Base-by-base conservation (phyloP, 2,797 vertebrate species). In the Typhlichthys subterraneus region DNA sequence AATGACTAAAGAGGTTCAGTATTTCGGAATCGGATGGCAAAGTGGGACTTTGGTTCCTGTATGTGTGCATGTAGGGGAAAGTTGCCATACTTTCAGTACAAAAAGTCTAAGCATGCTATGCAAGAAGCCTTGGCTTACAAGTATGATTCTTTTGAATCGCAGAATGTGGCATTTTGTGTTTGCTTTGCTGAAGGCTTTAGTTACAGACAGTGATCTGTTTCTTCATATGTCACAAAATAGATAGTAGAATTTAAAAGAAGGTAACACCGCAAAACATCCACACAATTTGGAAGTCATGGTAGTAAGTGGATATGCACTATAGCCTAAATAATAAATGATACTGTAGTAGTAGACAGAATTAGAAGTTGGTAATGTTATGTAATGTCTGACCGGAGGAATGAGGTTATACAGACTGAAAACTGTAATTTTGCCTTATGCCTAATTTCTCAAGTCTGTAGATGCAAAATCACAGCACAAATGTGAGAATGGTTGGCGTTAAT, bases 1-100 rank as follows among this genome's bases (percentile, higher is more conserved):
- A 77, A 61, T 29, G 61, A 75, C 73, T 57, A 53, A 67, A 57
- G 59, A 12, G 57, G 72, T 61, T 82, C 69, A 66, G 81, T 53
- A 23, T 59, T 59, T 61, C 57, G 53, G 67, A 70, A 59, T 45
- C 33, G n/a, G 70, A 59, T 29, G 67, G 67, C 4, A n/a, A 19
- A 2, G 14, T 11, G 45, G 51, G 45, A 10, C n/a, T 55, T 19
- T 33, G 60, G 51, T 17, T 23, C 17, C 45, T 63, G 53, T 55
- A 31, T 65, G 59, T 69, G 66, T 51, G 69, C 38, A 13, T 61
- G 69, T 72, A 58, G 15, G n/a, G 11, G 3, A 1, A n/a, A 15
- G 58, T 55, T 57, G 53, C n/a, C 51, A 54, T 67, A 68, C 60
- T 63, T 10, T 7, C 17, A 17, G 52, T 58, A 23, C 42, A 69